Evolutionary conservation across 1,140 invertebrate genomes (phyloP), one percentile per base, ranked within the genome.

Genomic region (Atopsyche davidsoni): DNA sequence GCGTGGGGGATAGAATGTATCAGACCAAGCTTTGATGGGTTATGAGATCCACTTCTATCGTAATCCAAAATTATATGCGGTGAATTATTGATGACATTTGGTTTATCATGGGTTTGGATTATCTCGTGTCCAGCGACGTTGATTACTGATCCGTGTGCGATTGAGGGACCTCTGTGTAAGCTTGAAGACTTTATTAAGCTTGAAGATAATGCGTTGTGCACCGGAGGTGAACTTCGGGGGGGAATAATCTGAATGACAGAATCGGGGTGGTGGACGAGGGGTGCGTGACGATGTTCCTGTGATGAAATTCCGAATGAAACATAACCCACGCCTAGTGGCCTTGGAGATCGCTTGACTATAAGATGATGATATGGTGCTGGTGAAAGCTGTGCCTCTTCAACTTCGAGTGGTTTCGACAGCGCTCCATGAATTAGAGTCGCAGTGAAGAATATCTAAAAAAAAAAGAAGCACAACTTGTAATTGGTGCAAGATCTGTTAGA

Each of bases 121-220:
- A 50, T 17, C 32, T 50, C 46, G 19, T 50, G 53, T 3, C 48
- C 38, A 1, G 46, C 35, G 23, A 55, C 45, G 17, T 55, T 55
- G 10, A 55, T 50, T 3, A 34, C 47, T 7, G 53, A 11, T 45
- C 53, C 35, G 6, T 47, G 13, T 16, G 53, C 31, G 2, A 50
- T 36, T 19, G 34, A 48, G 21, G 45, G 51, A n/a, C 51, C 51
- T 54, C 46, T 48, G 2, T 44, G 45, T 4, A 39, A 10, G 18
- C 40, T 23, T 23, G 28, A 35, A 7, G 44, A 34, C 13, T 53
- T 53, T 9, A 53, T 47, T 7, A 44, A 6, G 14, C 16, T 24
- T 14, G 44, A n/a, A 13, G 51, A 53, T 23, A 46, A 46, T 10
- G 51, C 23, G 18, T 38, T 4, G 9, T 34, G 28, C 7, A 44